Base-by-base conservation (phyloP, 2,888 invertebrate genomes). In the Bombylius discolor region DNA sequence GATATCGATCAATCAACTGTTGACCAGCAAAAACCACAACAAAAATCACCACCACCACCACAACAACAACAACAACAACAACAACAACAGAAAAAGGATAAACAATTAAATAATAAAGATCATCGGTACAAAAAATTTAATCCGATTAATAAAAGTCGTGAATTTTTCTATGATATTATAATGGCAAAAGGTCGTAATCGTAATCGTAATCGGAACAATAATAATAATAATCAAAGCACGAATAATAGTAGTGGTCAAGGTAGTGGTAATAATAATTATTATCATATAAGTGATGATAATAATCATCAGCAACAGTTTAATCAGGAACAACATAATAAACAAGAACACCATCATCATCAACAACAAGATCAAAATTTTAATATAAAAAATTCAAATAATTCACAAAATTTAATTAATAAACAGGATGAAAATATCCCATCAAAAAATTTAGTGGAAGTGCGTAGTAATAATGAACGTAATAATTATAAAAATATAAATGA, bases 131-230 rank as follows among this genome's bases (percentile, higher is more conserved):
- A 54, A 31, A 42, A 23, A 6, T 65, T 66, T 42, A 68, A 64
- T 63, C 65, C 70, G 53, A 63, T 68, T 59, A 66, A 66, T 61
- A 67, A 64, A 60, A 67, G 69, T 64, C 67, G 69, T 57, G 68
- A 68, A 54, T 66, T 70, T 61, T 63, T 70, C 50, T 67, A 64
- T 64, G 69, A 70, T 58, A 67, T 71, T 62, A 69, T 69, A 67
- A 73, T 73, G 73, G 73, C 72, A 61, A 72, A 72, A 63, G 72
- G 73, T 67, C 72, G 71, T 65, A 70, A 72, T 65, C 70, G 71
- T 57, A 67, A 70, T 63, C 68, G 70, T 31, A 67, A 68, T 54
- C 66, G 66, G 51, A 58, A 59, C 39, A 58, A 56, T 39, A 56
- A 49, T 49, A 60, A 57, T 53, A 52, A 55, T 46, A 53, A 48